Evolutionary conservation across 1,140 invertebrate species (phyloP), one percentile per base, ranked within the genome.

Genomic region (Globodera rostochiensis): DNA sequence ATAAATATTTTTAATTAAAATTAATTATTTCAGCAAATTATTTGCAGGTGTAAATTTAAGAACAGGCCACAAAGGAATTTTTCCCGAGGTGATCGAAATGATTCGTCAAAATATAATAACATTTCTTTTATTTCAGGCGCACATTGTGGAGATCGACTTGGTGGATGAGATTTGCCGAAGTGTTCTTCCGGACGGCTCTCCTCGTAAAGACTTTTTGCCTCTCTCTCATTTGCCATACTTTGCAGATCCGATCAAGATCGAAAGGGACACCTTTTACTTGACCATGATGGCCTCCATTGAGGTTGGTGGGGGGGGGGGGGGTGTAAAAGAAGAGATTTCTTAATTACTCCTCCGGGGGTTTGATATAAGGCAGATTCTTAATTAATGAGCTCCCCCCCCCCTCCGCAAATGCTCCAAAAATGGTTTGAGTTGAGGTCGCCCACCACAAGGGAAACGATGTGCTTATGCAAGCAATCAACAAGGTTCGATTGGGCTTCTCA

Each of bases 241-340:
- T 82, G 13, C 64, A 83, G 81, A 53, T 64, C 82, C 25, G 9
- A n/a, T 57, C 15, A 70, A 25, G 21, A 15, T 64, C 25, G 86
- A 90, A 80, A 82, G 89, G 74, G 90, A 91, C 79, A 91, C 91
- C 71, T 98, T 96, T 90, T 93, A 96, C 73, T 91, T 98, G 85
- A 94, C 95, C 86, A 98, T 98, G 90, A 93, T 98, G 85, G 96
- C 96, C 0, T 97, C 96, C 3, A 94, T 98, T 64, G 96, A 98
- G 91, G 67, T 79, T 7, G 13, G 25, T 36, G 25, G 2, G 25
- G 25, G 25, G 0, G 2, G 25, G 25, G 25, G 25, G 25, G 2
- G 0, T 36, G 25, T 36, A 36, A 36, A 36, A 36, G 25, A 0
- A 36, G 0, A 36, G 25, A 36, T 36, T 36, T 36, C 2, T 36